Conservation (phyloP, 2,888 invertebrate genomes). For the Proisotoma minuta region DNA sequence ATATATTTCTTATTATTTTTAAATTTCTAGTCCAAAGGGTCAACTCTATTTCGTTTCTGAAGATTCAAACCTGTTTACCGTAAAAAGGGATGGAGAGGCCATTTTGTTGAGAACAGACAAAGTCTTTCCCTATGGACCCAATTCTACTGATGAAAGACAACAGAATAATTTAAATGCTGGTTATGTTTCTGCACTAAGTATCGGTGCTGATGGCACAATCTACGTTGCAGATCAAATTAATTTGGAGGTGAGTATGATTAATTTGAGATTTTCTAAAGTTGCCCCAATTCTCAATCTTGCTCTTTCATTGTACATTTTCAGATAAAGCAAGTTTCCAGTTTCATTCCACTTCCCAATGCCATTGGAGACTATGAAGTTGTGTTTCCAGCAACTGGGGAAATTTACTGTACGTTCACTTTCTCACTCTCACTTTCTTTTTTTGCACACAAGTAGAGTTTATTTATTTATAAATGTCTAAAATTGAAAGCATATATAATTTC, state of each 20-base stretch:
- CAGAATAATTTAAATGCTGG: slow-evolving; percentile 50
- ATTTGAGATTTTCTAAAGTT: no score
- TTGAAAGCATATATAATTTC: no score
- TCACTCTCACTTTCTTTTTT: no score
- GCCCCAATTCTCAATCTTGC: no score
- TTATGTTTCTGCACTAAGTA: slow-evolving; percentile 80
- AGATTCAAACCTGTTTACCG: slow-evolving; percentile 45
- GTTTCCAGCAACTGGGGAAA: slow-evolving; percentile 86
- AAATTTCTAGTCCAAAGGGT: slow-evolving; percentile 44
- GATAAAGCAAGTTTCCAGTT: slow-evolving; percentile 63
- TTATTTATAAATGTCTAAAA: no score
- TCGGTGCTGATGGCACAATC: slow-evolving; percentile 91
- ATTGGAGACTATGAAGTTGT: slow-evolving; percentile 89
- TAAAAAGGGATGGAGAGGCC: slow-evolving; percentile 37
- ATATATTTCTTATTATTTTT: no score
- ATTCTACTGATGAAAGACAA: slow-evolving; percentile 30
- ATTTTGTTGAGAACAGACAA: slow-evolving; percentile 41
- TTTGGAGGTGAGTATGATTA: no score
- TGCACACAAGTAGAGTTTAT: no score
- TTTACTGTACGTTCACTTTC: no score
- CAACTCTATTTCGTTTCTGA: slow-evolving; percentile 47
- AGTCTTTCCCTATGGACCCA: slow-evolving; percentile 39
- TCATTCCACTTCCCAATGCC: slow-evolving; percentile 78
- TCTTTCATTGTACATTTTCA: no score
- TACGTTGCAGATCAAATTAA: slow-evolving; percentile 86